Base-by-base conservation (phyloP, 2,888 invertebrate species). In the Cephus pygmeus region DNA sequence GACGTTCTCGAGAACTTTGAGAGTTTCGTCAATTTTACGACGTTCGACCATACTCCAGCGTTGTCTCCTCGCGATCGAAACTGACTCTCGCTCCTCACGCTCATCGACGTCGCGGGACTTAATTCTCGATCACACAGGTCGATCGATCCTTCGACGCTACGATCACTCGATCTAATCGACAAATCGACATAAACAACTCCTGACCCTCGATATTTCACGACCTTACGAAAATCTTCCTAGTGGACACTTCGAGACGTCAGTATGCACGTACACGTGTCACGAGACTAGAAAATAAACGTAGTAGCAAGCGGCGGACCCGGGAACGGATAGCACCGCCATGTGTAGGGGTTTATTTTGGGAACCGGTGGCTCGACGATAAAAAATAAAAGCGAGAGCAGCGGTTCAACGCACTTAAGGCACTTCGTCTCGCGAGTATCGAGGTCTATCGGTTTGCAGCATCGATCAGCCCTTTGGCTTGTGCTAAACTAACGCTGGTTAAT, bases 281-380 rank as follows among this genome's bases (percentile, higher is more conserved):
- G 31, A 74, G 73, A 31, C 84, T 86, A 85, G 88, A 86, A 88
- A 87, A 87, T 88, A 85, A 86, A 86, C 86, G 82, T 79, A 23
- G 79, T 69, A 9, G 2, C 56, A 56, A 56, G 56, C 81, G 81
- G 76, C 81, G 73, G 81, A 78, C 82, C 82, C 80, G 83, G 84
- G 83, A 71, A 12, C 9, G 84, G 83, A 76, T 83, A 80, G 83
- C 83, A 81, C 76, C 75, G 81, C 79, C 81, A 80, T 80, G 80
- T 80, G 81, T 79, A 83, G 85, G 83, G 85, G 86, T 88, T 89
- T 89, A 89, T 89, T 89, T 89, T 89, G 88, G 88, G 88, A 87
- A 84, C 73, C 77, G 71, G 73, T 76, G 69, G 80, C 76, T 69
- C 69, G 69, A 69, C 77, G 80, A 76, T 77, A 76, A 80, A 77